These are phyloP conservation scores for Aleiodes leptofemur DNA, from an alignment of 2,888 invertebrate genomes.

Conservation along the genomic window DNA sequence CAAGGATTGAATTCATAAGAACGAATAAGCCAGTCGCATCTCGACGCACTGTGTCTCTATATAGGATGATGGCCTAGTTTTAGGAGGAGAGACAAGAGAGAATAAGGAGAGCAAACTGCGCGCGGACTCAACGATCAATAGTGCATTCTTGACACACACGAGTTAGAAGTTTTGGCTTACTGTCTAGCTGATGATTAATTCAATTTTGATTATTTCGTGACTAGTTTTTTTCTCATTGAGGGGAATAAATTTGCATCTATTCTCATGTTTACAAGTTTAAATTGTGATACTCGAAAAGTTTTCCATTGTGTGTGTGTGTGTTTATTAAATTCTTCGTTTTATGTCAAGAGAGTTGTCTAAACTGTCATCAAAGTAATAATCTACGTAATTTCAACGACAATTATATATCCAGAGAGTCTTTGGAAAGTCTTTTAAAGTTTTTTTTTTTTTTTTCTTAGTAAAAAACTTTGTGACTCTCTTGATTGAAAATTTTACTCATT, in stretches of 20 bases:
- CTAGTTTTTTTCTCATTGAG: too few relatives aligned
- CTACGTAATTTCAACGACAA: neutral
- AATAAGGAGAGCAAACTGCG: constrained; percentile 49
- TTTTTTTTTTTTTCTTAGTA: neutral
- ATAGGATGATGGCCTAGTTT: constrained; percentile 59
- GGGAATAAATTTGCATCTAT: neutral
- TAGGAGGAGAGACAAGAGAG: constrained; percentile 14
- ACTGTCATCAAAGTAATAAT: neutral
- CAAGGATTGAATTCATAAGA: constrained; percentile 21
- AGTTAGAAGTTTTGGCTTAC: constrained; percentile 28
- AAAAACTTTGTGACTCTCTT: neutral
- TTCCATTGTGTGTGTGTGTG: constrained; percentile 1
- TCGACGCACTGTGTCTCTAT: constrained; percentile 46
- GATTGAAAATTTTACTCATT: constrained; percentile 21
- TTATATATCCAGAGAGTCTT: neutral
- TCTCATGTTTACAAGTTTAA: constrained; percentile 1
- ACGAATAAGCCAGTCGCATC: constrained; percentile 49
- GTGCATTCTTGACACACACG: constrained; percentile 57
- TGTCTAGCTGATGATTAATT: neutral
- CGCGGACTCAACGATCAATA: constrained; percentile 59
- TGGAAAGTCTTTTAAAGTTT: neutral
- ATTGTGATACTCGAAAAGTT: neutral
- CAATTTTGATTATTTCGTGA: too few relatives aligned
- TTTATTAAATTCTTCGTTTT: neutral
- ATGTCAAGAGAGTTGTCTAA: neutral